Evolutionary conservation across 2,888 invertebrate species (phyloP), one percentile per base, ranked within the genome.

Genomic region (Stenolophus ochropezus): DNA sequence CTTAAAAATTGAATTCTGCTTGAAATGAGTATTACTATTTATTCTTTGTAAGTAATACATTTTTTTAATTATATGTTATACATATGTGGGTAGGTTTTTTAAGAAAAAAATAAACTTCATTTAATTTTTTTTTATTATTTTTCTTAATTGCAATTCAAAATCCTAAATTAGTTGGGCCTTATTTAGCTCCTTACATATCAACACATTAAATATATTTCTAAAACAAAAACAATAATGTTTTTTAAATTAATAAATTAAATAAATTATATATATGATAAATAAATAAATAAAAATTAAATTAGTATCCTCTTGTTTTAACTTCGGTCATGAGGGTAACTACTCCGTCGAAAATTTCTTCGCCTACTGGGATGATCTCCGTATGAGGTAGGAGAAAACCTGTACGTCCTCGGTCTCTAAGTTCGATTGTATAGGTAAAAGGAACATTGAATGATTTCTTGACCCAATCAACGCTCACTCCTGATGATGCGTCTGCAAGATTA

Each of bases 401-500:
- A 0, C 87, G 86, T 0, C 95, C 95, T 1, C 88, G 91, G 86
- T 96, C 96, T 2, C 95, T 90, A 0, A 95, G 88, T 86, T 94
- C 94, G 83, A 93, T 93, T 0, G 94, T 93, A 83, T 93, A 95
- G 0, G 93, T 91, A 14, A 95, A 90, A 1, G 93, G 93, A 0
- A 93, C 92, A 56, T 93, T 92, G 74, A 91, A 92, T 0, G 89
- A 91, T 5, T 92, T 93, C 85, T 95, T 94, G 0, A 92, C 94
- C 94, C 95, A 97, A 86, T 97, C 96, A 83, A 92, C 90, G 16
- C 93, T 92, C 1, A 91, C 90, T 0, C 95, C 95, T 5, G 93
- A 92, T 0, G 94, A 92, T 0, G 91, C 89, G 87, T 94, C 94
- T 94, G 86, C 18, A 84, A 84, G 51, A 18, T 11, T 18, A 20